These are phyloP conservation scores for Arenaria interpres DNA, from an alignment of 2,113 vertebrate species.

Conservation along the genomic window DNA sequence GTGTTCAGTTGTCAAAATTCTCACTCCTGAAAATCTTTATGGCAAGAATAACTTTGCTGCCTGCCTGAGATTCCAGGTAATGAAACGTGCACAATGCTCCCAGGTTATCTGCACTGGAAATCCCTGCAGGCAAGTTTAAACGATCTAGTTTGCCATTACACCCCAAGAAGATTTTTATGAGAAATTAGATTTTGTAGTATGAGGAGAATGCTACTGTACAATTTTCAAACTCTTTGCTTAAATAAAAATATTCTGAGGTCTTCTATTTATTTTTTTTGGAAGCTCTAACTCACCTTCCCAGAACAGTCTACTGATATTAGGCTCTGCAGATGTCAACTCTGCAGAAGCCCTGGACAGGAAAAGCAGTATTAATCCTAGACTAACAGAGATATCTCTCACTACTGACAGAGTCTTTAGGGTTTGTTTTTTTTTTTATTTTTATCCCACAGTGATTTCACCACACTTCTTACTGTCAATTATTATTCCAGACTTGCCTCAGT, in stretches of 20 bases:
- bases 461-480: conserved; percentile 2
- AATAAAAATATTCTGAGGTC: neutral
- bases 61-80: neutral
- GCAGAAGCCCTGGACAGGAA: neutral
- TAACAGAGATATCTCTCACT: neutral
- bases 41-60: neutral
- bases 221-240: neutral
- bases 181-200: neutral
- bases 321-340: neutral
- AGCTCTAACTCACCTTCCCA: neutral
- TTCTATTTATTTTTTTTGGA: neutral
- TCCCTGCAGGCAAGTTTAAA: neutral
- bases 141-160: neutral
- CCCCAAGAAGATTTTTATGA: neutral
- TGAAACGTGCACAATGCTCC: neutral
- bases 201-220: neutral
- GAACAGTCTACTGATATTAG: neutral
- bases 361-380: neutral
- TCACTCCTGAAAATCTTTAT: neutral
- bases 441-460: neutral
- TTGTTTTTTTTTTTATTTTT: neutral
- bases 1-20: neutral
- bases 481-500: neutral
- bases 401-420: neutral
- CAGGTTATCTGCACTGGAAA: neutral